Evolutionary conservation across 2,888 invertebrate species (phyloP).

Genomic region (Ecdyonurus torrentis): DNA sequence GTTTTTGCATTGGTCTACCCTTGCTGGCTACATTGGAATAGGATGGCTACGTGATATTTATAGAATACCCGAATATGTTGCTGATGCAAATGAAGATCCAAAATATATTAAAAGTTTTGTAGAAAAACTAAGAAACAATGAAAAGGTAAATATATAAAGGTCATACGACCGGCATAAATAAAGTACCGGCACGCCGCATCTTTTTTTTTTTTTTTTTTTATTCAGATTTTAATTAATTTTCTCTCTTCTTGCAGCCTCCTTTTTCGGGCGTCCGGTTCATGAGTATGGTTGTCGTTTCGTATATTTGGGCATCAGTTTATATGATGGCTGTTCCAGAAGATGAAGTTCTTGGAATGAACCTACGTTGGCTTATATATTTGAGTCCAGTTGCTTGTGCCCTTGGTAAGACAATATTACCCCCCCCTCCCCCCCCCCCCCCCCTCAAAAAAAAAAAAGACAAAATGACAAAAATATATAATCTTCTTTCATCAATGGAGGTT

Average conservation of each 20-base stretch:
- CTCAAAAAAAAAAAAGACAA: no score
- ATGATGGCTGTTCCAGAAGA: conserved; percentile 62
- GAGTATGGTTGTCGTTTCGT: conserved; percentile 59
- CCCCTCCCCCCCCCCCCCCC: no score
- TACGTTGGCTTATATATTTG: conserved; percentile 50
- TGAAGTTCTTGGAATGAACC: conserved; percentile 48
- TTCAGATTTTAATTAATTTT: background rate
- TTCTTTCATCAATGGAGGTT: no score
- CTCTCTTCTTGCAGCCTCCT: conserved; percentile 45
- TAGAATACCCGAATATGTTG: conserved; percentile 68
- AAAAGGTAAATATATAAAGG: conserved; percentile 35
- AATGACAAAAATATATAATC: no score
- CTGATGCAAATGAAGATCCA: conserved; percentile 61
- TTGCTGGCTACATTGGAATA: conserved; percentile 67
- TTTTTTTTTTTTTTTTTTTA: no score
- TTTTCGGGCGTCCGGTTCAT: conserved; percentile 63
- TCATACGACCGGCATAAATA: background rate
- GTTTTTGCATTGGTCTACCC: conserved; percentile 73
- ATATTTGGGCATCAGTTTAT: conserved; percentile 61
- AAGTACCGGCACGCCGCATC: no score
- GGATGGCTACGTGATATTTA: conserved; percentile 81
- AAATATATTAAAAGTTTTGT: conserved; percentile 45
- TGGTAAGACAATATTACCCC: conserved; percentile 43
- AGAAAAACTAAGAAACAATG: conserved; percentile 38
- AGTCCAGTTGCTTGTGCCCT: conserved; percentile 55